Evolutionary conservation across 2,797 vertebrate species (phyloP).

Genomic region (Cuniculus paca): DNA sequence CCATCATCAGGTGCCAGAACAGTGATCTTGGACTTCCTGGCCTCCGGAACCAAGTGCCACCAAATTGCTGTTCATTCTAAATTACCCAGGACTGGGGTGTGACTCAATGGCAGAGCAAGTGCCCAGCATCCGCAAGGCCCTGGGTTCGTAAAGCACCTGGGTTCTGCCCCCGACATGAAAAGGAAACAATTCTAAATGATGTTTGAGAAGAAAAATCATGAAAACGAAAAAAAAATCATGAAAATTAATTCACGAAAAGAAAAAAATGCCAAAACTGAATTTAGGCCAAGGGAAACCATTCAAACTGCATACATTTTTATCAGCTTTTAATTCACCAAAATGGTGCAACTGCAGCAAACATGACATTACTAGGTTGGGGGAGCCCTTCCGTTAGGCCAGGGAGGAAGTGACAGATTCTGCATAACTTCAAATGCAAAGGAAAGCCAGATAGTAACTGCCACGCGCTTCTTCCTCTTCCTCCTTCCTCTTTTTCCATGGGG

Average conservation of each 20-base stretch:
- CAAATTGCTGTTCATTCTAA: neutral
- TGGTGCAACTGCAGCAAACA: neutral
- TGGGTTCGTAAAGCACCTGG: neutral
- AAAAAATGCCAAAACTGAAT: neutral
- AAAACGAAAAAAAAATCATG: neutral
- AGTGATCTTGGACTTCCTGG: neutral
- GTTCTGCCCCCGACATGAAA: neutral
- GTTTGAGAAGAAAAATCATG: neutral
- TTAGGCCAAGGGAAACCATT: slow-evolving; percentile 31
- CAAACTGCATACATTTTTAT: neutral
- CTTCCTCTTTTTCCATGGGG: neutral
- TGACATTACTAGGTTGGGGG: neutral
- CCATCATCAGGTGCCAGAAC: neutral
- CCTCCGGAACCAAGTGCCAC: neutral
- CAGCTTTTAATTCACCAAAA: slow-evolving; percentile 43
- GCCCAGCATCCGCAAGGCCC: neutral
- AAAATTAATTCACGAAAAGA: neutral
- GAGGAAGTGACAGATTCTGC: neutral
- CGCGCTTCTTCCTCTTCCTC: neutral
- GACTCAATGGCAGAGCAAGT: neutral
- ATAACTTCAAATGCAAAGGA: neutral
- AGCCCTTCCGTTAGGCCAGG: neutral
- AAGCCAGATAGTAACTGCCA: neutral
- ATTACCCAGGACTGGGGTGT: neutral
- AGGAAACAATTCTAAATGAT: neutral